Conservation (phyloP, 2,888 invertebrate genomes). For the Drosophila buzzatii region DNA sequence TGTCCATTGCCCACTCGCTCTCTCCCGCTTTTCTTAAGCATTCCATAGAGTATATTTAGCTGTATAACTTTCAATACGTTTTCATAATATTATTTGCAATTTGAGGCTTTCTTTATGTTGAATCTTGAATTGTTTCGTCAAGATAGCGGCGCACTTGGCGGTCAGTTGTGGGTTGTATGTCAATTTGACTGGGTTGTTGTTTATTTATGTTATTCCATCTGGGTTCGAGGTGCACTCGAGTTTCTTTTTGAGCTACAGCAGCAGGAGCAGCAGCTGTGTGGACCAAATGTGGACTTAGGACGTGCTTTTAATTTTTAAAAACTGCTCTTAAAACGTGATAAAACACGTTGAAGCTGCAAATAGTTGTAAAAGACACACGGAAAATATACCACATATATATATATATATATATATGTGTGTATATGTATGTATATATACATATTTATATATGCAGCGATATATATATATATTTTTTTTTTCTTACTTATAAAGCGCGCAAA, state of each 20-base stretch:
- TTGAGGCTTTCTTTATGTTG: no score
- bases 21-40: no score
- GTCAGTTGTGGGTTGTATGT: slow-evolving; percentile 15
- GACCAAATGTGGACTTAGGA: slow-evolving; percentile 82
- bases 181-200: background rate
- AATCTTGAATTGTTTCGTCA: slow-evolving; percentile 1
- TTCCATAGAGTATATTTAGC: no score
- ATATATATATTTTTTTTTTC: slow-evolving; percentile 18
- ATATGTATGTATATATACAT: slow-evolving; percentile 19
- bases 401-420: background rate
- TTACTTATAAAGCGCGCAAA: slow-evolving; percentile 39
- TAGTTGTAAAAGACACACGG: slow-evolving; percentile 40
- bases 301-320: slow-evolving; percentile 83
- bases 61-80: no score
- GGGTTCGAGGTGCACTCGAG: background rate
- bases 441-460: slow-evolving; percentile 37
- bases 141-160: slow-evolving; percentile 20
- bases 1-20: no score
- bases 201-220: background rate
- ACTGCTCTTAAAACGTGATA: slow-evolving; percentile 82
- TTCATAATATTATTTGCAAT: no score
- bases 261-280: slow-evolving; percentile 51
- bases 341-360: slow-evolving; percentile 79
- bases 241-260: slow-evolving; percentile 16
- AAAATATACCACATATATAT: slow-evolving; percentile 25